These are phyloP conservation scores for Cephus rjabovi DNA, from an alignment of 2,888 invertebrate species.

Conservation along the genomic window DNA sequence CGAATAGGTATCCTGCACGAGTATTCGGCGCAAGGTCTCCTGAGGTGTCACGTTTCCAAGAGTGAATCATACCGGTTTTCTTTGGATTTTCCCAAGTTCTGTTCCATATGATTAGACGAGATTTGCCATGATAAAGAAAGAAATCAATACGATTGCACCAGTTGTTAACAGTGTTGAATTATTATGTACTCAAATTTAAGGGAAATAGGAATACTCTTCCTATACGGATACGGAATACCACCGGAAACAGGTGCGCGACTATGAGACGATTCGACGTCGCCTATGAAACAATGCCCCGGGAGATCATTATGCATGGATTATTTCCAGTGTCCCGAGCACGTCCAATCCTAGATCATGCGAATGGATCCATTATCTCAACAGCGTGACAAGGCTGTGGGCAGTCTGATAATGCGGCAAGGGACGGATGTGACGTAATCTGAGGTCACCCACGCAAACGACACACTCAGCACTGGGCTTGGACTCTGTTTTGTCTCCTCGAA, in stretches of 20 bases:
- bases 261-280: constrained; percentile 10
- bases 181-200: background rate
- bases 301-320: constrained; percentile 56
- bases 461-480: constrained; percentile 22
- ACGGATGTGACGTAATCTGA: constrained; percentile 64
- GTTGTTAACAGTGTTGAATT: background rate
- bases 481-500: constrained; percentile 21
- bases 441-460: constrained; percentile 60
- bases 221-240: background rate
- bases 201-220: background rate
- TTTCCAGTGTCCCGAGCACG: constrained; percentile 58
- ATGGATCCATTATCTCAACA: constrained; percentile 65
- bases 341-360: constrained; percentile 62
- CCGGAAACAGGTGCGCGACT: background rate
- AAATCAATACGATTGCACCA: background rate
- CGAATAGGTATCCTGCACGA: constrained; percentile 4
- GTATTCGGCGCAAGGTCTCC: background rate
- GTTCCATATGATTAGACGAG: background rate
- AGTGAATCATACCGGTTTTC: background rate
- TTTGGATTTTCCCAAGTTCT: background rate
- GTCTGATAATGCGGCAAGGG: constrained; percentile 62
- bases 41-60: background rate
- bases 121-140: background rate
- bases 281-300: constrained; percentile 41
- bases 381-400: constrained; percentile 64